Base-by-base conservation (phyloP, 2,888 invertebrate genomes). In the Pediacus dermestoides region DNA sequence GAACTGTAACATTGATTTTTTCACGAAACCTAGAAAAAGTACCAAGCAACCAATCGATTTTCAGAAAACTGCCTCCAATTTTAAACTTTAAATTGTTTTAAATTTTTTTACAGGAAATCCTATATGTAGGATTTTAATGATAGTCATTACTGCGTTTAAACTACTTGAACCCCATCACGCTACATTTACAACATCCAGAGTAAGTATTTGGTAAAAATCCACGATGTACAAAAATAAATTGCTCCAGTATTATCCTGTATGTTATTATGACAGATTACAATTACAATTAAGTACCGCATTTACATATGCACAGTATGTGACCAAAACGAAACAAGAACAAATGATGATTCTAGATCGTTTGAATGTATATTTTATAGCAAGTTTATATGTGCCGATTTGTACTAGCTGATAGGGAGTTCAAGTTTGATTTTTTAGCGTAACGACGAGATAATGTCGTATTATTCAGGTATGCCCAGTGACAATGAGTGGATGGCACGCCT, bases 401-500 rank as follows among this genome's bases (percentile, higher is more conserved):
- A 34, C 12, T 10, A 39, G 35, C 38, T 42, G 36, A 16, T 30
- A 28, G 42, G 44, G 21, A 44, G 48, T 45, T 45, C 38, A 40
- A 40, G 39, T 42, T 52, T 39, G 46, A 40, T 47, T 53, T 56
- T 58, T 58, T 57, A 44, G 53, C 50, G 46, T 49, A 49, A 30
- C 38, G 42, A 37, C 32, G 42, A 57, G 62, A 64, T 63, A 64
- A 53, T 61, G 63, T 62, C 60, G 63, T 60, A 64, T 66, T 66
- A 66, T 66, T 65, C 65, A 66, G 61, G 64, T 59, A 66, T 64
- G 63, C 57, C 53, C 60, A 55, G 65, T 64, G 66, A 66, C 66
- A 66, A 66, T 66, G 64, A 66, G 63, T 57, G 48, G 49, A 55
- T 55, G 64, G 62, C 66, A 65, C 64, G 63, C 65, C 66, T 64